Conservation (phyloP, 2,888 invertebrate species). For the Caradrina kadenii region DNA sequence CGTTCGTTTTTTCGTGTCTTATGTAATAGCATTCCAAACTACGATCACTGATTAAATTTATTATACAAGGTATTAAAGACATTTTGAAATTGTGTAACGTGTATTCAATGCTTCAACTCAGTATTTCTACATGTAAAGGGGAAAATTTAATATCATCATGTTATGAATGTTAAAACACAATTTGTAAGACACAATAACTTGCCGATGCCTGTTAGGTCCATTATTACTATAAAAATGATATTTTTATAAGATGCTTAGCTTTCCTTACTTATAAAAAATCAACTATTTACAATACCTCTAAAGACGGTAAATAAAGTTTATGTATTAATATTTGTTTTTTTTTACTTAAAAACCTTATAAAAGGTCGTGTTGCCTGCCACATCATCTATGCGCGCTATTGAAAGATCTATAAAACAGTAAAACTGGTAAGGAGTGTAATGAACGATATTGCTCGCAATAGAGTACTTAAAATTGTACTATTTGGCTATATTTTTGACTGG, state of each 20-base stretch:
- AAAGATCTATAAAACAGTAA: no score
- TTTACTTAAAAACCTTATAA: constrained; percentile 15
- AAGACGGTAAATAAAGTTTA: constrained; percentile 87
- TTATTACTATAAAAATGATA: constrained; percentile 82
- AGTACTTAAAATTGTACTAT: no score
- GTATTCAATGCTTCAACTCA: constrained; percentile 41
- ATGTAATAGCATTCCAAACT: constrained; percentile 76
- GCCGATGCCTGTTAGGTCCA: constrained; percentile 83
- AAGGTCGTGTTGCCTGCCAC: not conserved
- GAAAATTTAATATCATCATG: constrained; percentile 46
- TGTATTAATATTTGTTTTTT: constrained; percentile 77
- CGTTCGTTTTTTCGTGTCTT: constrained; percentile 65
- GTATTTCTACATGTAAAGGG: constrained; percentile 43
- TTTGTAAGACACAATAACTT: constrained; percentile 75
- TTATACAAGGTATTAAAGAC: constrained; percentile 37
- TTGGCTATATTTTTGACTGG: no score
- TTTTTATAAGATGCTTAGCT: constrained; percentile 91
- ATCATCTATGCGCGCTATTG: no score
- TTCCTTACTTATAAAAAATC: constrained; percentile 86
- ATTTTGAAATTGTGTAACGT: constrained; percentile 48
- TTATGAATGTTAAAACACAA: constrained; percentile 55
- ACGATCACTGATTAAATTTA: constrained; percentile 39
- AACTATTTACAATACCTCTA: constrained; percentile 87
- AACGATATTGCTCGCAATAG: no score
- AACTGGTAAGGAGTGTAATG: no score